These are phyloP conservation scores for Autographa pulchrina DNA, from an alignment of 2,888 invertebrate genomes.

Conservation along the genomic window DNA sequence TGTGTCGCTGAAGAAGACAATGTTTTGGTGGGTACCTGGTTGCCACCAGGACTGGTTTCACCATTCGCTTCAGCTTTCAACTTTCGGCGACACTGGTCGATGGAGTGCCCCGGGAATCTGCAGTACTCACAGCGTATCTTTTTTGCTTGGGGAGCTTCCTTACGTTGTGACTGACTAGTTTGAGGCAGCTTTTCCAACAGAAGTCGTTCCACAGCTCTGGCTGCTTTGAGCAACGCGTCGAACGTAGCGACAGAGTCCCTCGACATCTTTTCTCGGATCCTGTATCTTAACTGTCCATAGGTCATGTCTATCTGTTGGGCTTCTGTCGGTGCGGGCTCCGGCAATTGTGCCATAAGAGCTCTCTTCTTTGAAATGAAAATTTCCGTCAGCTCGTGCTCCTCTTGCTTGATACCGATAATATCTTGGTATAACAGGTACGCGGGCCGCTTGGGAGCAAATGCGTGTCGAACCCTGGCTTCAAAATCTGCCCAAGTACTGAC, in stretches of 20 bases:
- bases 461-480: neutral
- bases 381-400: too few species aligned
- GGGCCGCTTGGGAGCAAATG: constrained; percentile 10
- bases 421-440: constrained; percentile 9
- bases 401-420: constrained; percentile 2
- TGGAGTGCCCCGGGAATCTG: constrained; percentile 14
- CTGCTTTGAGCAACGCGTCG: constrained; percentile 20
- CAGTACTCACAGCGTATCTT: constrained; percentile 13
- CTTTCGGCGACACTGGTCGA: constrained; percentile 14
- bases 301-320: constrained; percentile 24
- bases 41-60: constrained; percentile 9
- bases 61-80: constrained; percentile 17
- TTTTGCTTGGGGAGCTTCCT: constrained; percentile 5
- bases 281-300: constrained; percentile 22
- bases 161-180: neutral
- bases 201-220: constrained; percentile 14
- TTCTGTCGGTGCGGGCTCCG: constrained; percentile 18
- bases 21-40: neutral
- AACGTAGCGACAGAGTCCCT: constrained; percentile 17
- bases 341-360: constrained; percentile 20
- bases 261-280: constrained; percentile 20
- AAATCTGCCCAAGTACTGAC: constrained; percentile 11
- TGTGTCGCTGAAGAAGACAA: constrained; percentile 12
- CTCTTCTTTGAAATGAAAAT: neutral
- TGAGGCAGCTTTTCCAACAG: constrained; percentile 11